These are phyloP conservation scores for Leucophenga maculata DNA, from an alignment of 2,888 invertebrate species.

Conservation along the genomic window DNA sequence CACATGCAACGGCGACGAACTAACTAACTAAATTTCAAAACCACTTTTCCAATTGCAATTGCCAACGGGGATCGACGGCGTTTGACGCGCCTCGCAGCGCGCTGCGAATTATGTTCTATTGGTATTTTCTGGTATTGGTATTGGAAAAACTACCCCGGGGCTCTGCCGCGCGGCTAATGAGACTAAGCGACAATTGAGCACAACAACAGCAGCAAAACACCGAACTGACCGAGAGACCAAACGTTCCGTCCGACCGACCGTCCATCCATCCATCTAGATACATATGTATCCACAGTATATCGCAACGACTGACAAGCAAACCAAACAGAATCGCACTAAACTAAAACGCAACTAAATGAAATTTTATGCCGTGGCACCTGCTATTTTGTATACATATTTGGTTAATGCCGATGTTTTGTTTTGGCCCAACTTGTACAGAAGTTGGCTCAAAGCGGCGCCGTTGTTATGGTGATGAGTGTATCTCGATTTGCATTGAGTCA, in stretches of 20 bases:
- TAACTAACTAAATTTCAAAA: neutral
- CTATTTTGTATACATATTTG: conserved; percentile 36
- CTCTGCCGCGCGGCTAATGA: neutral
- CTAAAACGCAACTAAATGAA: neutral
- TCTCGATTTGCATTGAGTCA: neutral
- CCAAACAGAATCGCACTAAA: neutral
- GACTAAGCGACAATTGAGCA: conserved; percentile 32
- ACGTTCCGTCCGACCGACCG: too few species aligned
- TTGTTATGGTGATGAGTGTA: conserved; percentile 57
- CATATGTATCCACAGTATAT: neutral
- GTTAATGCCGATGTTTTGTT: conserved; percentile 44
- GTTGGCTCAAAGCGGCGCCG: conserved; percentile 43
- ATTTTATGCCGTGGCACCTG: conserved; percentile 51
- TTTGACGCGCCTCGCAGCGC: neutral
- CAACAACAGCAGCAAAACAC: conserved; percentile 16
- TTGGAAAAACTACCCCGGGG: too few species aligned
- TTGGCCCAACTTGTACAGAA: conserved; percentile 45
- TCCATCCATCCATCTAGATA: neutral
- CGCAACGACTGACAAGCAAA: neutral
- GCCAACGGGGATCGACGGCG: neutral
- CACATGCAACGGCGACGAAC: neutral
- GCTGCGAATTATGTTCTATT: conserved; percentile 9
- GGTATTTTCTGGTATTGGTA: neutral
- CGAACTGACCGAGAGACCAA: too few species aligned
- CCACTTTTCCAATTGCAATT: neutral